Evolutionary conservation across 2,113 vertebrate species (phyloP).

Genomic region (Ceyx margarethae): DNA sequence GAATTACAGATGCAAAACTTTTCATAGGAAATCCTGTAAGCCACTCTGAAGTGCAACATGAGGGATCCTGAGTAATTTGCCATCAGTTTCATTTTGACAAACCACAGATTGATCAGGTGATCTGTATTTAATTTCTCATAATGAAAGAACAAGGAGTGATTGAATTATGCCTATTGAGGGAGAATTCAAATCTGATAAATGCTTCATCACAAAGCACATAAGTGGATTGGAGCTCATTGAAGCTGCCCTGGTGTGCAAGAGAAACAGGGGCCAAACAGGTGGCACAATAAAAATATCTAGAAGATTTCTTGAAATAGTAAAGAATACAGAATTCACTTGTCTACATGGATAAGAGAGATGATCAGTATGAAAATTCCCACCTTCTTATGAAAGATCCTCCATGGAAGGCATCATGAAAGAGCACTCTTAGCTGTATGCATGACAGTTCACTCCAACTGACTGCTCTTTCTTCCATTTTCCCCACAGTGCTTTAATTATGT

Average conservation of each 20-base stretch:
- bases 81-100: neutral
- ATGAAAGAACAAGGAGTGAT: neutral
- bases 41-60: neutral
- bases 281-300: neutral
- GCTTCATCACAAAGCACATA: neutral
- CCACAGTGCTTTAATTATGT: neutral
- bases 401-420: neutral
- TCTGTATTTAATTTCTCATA: neutral
- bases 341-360: neutral
- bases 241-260: neutral
- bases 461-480: neutral
- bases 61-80: neutral
- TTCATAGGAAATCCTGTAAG: neutral
- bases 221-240: neutral
- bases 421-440: neutral
- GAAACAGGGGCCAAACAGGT: neutral
- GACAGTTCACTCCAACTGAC: neutral
- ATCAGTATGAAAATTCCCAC: neutral
- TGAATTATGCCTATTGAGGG: neutral
- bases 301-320: neutral
- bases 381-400: neutral
- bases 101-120: neutral
- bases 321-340: neutral
- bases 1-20: neutral
- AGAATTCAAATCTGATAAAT: slow-evolving; percentile 13